phyloP scores from a whole-genome alignment of 2,797 vertebrate species.

The Sebastes diploproa region DNA sequence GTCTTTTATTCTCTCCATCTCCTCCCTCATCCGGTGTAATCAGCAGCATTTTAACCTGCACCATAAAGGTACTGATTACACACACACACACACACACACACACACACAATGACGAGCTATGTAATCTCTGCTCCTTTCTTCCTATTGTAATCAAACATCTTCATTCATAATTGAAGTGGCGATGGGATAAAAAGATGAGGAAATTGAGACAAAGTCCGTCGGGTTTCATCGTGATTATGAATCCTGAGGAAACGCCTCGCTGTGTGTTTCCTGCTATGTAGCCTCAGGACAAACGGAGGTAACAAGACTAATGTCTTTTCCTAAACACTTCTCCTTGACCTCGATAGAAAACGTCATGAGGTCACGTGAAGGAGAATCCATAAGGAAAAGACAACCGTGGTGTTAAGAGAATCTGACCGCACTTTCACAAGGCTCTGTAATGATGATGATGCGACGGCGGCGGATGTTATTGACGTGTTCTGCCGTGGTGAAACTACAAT shows the following conservation, averaged over 20 bases:
- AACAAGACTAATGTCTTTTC: too few relatives aligned
- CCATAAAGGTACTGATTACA: slow-evolving; percentile 60
- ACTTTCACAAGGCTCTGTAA: too few relatives aligned
- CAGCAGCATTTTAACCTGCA: slow-evolving; percentile 57
- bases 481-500: too few relatives aligned
- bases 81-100: not conserved
- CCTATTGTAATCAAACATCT: slow-evolving; percentile 67
- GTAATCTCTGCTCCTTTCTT: slow-evolving; percentile 65
- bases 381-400: too few relatives aligned
- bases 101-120: slow-evolving; percentile 2
- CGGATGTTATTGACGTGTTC: too few relatives aligned
- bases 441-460: too few relatives aligned
- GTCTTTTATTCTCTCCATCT: slow-evolving; percentile 35
- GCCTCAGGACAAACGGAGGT: not conserved
- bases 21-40: slow-evolving; percentile 52
- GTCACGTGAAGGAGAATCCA: too few relatives aligned
- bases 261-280: not conserved
- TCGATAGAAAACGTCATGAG: too few relatives aligned
- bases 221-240: slow-evolving; percentile 39
- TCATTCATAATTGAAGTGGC: slow-evolving; percentile 69
- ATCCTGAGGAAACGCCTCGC: not conserved
- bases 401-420: rapidly evolving
- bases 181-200: slow-evolving; percentile 53
- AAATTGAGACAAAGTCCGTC: slow-evolving; percentile 51
- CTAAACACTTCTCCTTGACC: too few relatives aligned